Base-by-base conservation (phyloP, 2,113 vertebrate genomes). In the Canis aureus region DNA sequence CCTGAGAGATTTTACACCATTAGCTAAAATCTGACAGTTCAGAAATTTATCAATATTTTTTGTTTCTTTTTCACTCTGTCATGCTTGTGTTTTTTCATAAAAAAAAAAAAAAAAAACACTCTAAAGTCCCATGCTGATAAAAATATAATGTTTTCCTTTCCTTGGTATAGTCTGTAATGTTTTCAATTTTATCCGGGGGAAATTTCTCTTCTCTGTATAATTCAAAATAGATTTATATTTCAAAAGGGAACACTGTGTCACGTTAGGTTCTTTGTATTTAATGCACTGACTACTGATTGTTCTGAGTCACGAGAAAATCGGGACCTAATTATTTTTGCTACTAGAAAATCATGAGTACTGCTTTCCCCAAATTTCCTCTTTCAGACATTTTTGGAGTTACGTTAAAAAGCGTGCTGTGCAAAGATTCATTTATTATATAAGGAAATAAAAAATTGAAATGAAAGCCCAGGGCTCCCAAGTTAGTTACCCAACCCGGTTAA, bases 131-230 rank as follows among this genome's bases (percentile, higher is more conserved):
- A 92, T 74, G 64, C 3, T 92, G 87, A 85, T 96, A 87, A 91
- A 98, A 94, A 95, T 43, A 95, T 7, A 92, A 80, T 84, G 38
- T 76, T 93, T 96, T 92, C 67, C 43, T 86, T 95, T 92, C 15
- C 10, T 95, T 87, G 82, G 38, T 92, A 49, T 49, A 13, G 11
- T 78, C 78, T 82, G 10, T 76, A 89, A 92, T 81, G 5, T 92
- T 97, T 97, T 88, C 93, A 55, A 81, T 87, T 96, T 96, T 92
- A 83, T 95, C 13, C 35, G 64, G 69, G n/a, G 55, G 13, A 91
- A 69, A 96, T 78, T 95, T 97, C 27, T 91, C 17, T 93, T 93
- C 51, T 95, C 16, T 86, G 11, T 80, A 32, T 79, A 93, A 82
- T 86, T 91, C n/a, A 81, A 16, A 79, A n/a, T 49, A 96, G 43